Conservation (phyloP, 1,140 invertebrate genomes). For the Drosophila jambulina region DNA sequence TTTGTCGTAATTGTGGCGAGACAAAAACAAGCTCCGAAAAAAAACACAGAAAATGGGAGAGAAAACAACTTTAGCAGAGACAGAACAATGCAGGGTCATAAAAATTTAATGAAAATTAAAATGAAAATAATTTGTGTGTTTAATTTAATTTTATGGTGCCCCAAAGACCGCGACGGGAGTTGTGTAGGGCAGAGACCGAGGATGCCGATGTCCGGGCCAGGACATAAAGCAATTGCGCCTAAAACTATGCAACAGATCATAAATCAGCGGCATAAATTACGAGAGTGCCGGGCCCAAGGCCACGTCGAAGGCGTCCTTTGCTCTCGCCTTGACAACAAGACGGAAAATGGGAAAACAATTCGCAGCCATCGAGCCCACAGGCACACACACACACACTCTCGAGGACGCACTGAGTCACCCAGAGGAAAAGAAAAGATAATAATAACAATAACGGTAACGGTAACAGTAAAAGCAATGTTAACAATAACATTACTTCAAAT, state of each 20-base stretch:
- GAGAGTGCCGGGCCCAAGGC: conserved; percentile 11
- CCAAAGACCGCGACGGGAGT: conserved; percentile 53
- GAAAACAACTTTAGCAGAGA: conserved; percentile 34
- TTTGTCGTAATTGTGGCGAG: conserved; percentile 77
- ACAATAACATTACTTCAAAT: conserved; percentile 82
- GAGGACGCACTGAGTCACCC: background rate
- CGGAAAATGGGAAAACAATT: conserved; percentile 76
- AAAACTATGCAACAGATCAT: conserved; percentile 78
- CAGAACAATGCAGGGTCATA: conserved; percentile 63
- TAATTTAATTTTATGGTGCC: conserved; percentile 82
- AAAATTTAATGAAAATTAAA: conserved; percentile 84
- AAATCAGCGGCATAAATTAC: conserved; percentile 76
- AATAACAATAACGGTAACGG: conserved; percentile 74
- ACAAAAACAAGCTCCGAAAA: conserved; percentile 52
- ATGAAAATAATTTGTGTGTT: conserved; percentile 82
- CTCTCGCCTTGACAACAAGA: conserved; percentile 18
- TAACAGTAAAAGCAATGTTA: conserved; percentile 68
- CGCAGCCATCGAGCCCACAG: conserved; percentile 17
- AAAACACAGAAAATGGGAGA: conserved; percentile 33
- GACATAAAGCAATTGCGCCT: conserved; percentile 61
- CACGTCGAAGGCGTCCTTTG: conserved; percentile 1
- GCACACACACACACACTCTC: background rate
- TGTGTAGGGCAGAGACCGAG: conserved; percentile 23
- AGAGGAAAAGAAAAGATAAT: conserved; percentile 57
- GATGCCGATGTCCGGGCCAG: conserved; percentile 29